Evolutionary conservation across 2,113 vertebrate species (phyloP).

Genomic region (Dryoscopus gambensis): DNA sequence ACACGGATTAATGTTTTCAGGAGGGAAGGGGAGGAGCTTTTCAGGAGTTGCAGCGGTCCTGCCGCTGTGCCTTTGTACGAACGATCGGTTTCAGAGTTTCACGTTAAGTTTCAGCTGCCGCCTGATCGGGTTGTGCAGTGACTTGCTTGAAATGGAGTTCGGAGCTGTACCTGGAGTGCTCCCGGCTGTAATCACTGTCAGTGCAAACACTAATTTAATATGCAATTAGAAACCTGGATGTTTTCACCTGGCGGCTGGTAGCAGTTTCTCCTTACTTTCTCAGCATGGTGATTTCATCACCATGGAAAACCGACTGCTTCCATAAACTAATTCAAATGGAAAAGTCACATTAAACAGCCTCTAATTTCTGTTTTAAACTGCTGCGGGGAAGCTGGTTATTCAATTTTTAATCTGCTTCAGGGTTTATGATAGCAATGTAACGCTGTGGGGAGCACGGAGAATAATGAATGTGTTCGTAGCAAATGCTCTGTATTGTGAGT

Average conservation of each 20-base stretch:
- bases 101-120: background rate
- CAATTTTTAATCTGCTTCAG: background rate
- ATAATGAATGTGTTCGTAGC: background rate
- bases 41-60: background rate
- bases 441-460: background rate
- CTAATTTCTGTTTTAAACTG: background rate
- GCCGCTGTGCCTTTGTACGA: background rate
- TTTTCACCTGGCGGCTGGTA: constrained; percentile 16
- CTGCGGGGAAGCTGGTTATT: background rate
- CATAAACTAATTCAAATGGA: background rate
- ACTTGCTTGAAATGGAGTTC: background rate
- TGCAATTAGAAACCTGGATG: background rate
- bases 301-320: background rate
- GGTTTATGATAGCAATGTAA: background rate
- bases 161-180: background rate
- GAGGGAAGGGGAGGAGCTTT: constrained; percentile 37
- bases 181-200: background rate
- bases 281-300: background rate
- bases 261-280: background rate
- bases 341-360: background rate
- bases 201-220: background rate
- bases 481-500: background rate
- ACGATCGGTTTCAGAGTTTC: background rate
- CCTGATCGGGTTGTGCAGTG: background rate
- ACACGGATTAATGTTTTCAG: background rate